These are phyloP conservation scores for Sesia bembeciformis DNA, from an alignment of 2,888 invertebrate genomes.

Conservation along the genomic window DNA sequence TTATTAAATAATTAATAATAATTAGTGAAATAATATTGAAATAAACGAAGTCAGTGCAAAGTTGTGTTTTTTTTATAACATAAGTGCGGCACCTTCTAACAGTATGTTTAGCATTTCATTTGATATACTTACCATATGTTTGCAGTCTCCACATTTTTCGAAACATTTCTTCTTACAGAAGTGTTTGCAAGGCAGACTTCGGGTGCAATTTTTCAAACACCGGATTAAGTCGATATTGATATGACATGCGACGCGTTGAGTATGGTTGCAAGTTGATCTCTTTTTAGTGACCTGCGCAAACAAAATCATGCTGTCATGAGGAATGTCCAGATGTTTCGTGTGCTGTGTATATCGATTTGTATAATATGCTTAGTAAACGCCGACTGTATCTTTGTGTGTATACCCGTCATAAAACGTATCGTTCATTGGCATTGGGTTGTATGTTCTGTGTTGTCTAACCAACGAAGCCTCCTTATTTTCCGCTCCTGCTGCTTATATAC, in stretches of 20 bases:
- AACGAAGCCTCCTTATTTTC: too few species aligned
- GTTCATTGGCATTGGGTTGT: neutral
- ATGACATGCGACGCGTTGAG: conserved; percentile 43
- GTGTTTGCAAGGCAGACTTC: conserved; percentile 61
- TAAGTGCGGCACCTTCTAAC: too few species aligned
- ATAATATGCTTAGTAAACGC: neutral
- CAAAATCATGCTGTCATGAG: neutral
- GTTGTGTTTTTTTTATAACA: too few species aligned
- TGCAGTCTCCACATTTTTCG: conserved; percentile 62
- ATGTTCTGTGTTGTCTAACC: neutral
- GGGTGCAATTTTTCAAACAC: conserved; percentile 64
- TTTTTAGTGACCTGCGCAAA: conserved; percentile 44
- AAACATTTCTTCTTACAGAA: conserved; percentile 62
- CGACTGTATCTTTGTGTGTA: neutral
- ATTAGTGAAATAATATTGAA: too few species aligned
- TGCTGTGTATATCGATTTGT: too few species aligned
- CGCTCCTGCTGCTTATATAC: too few species aligned
- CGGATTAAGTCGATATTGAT: conserved; percentile 37
- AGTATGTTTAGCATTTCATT: too few species aligned
- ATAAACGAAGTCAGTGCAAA: too few species aligned
- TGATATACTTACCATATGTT: conserved; percentile 34
- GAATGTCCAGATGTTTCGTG: too few species aligned
- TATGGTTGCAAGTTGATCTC: conserved; percentile 63
- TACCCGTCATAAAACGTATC: neutral
- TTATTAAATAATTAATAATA: too few species aligned